Evolutionary conservation across 2,113 vertebrate species (phyloP).

Genomic region (Seriola quinqueradiata): DNA sequence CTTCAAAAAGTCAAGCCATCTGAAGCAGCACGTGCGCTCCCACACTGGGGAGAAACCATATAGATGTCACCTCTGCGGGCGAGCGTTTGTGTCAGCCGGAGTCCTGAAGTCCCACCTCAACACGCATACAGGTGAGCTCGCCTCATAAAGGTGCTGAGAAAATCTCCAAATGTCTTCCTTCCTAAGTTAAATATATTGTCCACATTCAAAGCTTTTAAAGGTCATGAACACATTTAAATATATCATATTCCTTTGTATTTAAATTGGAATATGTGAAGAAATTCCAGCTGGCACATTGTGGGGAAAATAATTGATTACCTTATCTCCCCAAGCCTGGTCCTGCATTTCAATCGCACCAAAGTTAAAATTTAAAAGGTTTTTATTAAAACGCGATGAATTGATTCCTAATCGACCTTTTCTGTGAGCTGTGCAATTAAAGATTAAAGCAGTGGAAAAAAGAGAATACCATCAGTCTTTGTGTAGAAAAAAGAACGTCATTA

Average conservation of each 20-base stretch:
- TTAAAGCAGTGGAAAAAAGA: background rate
- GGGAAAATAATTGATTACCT: background rate
- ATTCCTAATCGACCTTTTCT: background rate
- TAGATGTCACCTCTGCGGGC: slow-evolving; percentile 92
- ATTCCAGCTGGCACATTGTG: background rate
- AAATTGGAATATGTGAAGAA: background rate
- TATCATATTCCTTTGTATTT: background rate
- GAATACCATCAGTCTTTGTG: background rate
- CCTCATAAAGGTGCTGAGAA: background rate
- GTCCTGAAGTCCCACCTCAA: slow-evolving; percentile 98
- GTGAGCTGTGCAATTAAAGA: background rate
- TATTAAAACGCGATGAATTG: background rate
- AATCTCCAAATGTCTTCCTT: background rate
- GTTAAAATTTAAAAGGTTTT: slow-evolving; percentile 21
- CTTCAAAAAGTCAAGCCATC: slow-evolving; percentile 98
- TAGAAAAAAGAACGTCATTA: background rate
- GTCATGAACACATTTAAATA: background rate
- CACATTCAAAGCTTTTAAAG: background rate
- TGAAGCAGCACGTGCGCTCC: slow-evolving; percentile 97
- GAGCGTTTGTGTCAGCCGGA: slow-evolving; percentile 95
- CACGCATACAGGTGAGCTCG: slow-evolving; percentile 93
- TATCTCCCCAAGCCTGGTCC: background rate
- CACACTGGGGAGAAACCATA: slow-evolving; percentile 98
- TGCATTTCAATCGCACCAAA: background rate
- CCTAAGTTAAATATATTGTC: background rate